Base-by-base conservation (phyloP, 2,888 invertebrate genomes). In the Sphaerophoria taeniata region DNA sequence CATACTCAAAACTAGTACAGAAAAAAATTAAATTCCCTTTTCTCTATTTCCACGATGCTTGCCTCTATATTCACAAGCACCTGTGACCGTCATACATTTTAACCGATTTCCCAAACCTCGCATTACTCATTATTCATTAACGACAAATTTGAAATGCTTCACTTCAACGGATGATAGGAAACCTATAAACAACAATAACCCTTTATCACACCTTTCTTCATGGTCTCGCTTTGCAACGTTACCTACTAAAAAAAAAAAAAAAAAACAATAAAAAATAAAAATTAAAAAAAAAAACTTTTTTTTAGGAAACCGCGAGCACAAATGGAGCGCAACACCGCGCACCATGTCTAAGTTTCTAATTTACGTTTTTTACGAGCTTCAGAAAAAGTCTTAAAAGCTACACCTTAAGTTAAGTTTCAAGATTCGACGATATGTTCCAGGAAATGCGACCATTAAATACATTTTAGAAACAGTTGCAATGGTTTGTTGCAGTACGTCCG, bases 241-340 rank as follows among this genome's bases (percentile, higher is more conserved):
- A n/a, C n/a, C n/a, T n/a, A n/a, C n/a, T 2, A 24, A 2, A 24
- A 24, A 24, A 24, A 24, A 24, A 51, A 16, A 51, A 6, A 14
- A 51, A 51, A 24, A 24, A 51, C 7, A 51, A 16, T 24, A 16
- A 51, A 24, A 55, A 3, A 55, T 33, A 31, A 55, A 31, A 9
- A 33, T 5, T 12, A 55, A 33, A 33, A 55, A 5, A 33, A 33
- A n/a, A 33, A 55, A 55, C 14, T 78, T 65, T 78, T 65, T 78
- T 78, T 67, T 78, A 72, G 45, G 24, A 34, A 78, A 72, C 72
- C 78, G 77, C 77, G 16, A 55, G 55, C 55, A 49, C 78, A 78
- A 78, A 78, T 78, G 78, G 65, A 72, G 65, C 78, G 65, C 39
- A 72, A 67, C 78, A 63, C 63, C 36, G 14, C 14, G 14, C 78